These are phyloP conservation scores for Rachycentron canadum DNA, from an alignment of 2,797 vertebrate species.

Conservation along the genomic window DNA sequence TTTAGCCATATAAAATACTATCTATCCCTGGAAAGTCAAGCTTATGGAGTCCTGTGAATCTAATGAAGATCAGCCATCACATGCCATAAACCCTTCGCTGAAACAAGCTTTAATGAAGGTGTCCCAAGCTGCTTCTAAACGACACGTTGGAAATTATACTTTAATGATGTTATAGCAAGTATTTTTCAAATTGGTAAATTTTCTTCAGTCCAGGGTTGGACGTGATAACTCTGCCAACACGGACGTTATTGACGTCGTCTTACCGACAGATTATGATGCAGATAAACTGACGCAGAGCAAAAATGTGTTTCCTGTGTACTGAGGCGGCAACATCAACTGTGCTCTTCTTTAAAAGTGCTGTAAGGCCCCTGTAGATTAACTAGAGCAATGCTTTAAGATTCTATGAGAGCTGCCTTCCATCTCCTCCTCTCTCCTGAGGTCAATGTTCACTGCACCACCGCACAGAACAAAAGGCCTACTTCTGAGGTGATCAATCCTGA, in stretches of 20 bases:
- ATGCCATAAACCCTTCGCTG: neutral
- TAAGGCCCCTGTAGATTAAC: conserved; percentile 53
- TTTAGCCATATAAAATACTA: conserved; percentile 13
- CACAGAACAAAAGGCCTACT: conserved; percentile 72
- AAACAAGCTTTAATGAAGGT: conserved; percentile 14
- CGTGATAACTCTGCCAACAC: neutral
- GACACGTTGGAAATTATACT: neutral
- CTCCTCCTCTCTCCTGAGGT: conserved; percentile 66
- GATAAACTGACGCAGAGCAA: neutral
- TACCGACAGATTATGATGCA: conserved; percentile 2
- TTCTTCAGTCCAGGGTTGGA: neutral
- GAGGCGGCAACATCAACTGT: conserved; percentile 24
- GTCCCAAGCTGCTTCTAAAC: conserved; percentile 3
- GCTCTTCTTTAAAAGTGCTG: conserved; percentile 24
- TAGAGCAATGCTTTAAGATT: conserved; percentile 60
- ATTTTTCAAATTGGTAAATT: neutral
- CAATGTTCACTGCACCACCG: conserved; percentile 57
- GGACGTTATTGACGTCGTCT: neutral
- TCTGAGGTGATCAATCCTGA: conserved; percentile 79
- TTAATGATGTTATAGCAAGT: neutral
- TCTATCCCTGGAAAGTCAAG: conserved; percentile 34
- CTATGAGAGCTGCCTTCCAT: conserved; percentile 52
- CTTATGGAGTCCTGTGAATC: conserved; percentile 26
- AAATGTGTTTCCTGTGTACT: conserved; percentile 1
- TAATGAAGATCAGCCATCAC: conserved; percentile 16